Conservation (phyloP, 2,797 vertebrate species). For the Rhinichthys osculus region DNA sequence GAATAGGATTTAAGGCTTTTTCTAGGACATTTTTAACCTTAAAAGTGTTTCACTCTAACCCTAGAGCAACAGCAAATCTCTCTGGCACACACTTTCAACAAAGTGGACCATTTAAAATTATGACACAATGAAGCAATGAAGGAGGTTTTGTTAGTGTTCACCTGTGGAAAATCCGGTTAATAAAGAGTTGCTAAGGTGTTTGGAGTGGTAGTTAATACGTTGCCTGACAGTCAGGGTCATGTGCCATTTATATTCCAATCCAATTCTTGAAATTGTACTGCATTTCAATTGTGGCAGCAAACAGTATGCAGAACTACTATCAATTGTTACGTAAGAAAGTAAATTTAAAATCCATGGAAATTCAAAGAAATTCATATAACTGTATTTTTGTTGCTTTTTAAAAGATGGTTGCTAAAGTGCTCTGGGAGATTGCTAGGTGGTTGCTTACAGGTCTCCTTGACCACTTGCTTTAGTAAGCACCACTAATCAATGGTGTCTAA, state of each 20-base stretch:
- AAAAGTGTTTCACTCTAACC: background rate
- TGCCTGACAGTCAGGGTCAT: background rate
- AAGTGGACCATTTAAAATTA: conserved; percentile 5
- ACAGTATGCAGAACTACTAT: background rate
- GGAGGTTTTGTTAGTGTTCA: conserved; percentile 13
- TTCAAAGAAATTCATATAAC: background rate
- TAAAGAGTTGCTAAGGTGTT: background rate
- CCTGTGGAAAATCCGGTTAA: background rate
- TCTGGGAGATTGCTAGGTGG: background rate
- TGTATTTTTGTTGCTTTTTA: background rate
- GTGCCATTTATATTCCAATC: background rate
- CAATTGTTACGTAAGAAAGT: background rate
- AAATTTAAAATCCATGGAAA: background rate
- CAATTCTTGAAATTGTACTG: background rate
- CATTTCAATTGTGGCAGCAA: background rate
- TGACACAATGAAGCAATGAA: conserved; percentile 28
- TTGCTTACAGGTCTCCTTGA: background rate
- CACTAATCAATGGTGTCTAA: conserved; percentile 10
- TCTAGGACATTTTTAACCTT: background rate
- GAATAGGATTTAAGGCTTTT: background rate
- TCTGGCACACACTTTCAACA: background rate
- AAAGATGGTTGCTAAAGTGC: background rate
- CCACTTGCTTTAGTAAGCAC: background rate
- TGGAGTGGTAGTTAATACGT: background rate
- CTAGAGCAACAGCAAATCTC: conserved; percentile 18